Percentiles rank a stretch among this genome's conserved stretches.
These are phyloP conservation scores for Hydropsyche tenuis DNA, from an alignment of 1,140 invertebrate species.

Conservation along the genomic window DNA sequence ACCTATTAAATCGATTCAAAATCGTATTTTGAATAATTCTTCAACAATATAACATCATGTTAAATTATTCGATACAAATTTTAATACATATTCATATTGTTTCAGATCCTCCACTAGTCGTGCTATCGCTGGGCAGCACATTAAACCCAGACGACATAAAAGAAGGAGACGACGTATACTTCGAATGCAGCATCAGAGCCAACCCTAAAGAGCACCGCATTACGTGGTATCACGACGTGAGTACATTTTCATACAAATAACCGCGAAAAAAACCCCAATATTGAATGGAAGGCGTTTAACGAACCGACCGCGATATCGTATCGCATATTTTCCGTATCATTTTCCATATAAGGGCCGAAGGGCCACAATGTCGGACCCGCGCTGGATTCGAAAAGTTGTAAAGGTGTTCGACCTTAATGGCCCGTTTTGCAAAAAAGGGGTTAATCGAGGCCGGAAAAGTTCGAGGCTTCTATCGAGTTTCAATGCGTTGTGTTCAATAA, in stretches of 20 bases:
- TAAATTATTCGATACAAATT: conserved; percentile 15
- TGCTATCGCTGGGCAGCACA: conserved; percentile 81
- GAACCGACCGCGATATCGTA: too few relatives aligned
- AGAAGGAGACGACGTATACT: conserved; percentile 92
- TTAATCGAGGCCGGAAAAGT: too few relatives aligned
- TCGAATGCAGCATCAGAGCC: conserved; percentile 86
- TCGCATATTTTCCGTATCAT: too few relatives aligned
- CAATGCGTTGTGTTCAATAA: too few relatives aligned
- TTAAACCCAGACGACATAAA: conserved; percentile 87
- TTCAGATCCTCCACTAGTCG: conserved; percentile 85
- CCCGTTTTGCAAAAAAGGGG: too few relatives aligned
- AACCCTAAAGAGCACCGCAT: conserved; percentile 85
- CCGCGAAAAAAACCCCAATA: not conserved
- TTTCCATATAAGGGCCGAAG: too few relatives aligned
- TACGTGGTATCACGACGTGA: conserved; percentile 86
- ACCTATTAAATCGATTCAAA: too few relatives aligned
- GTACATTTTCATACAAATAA: conserved; percentile 54
- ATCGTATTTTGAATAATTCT: not conserved
- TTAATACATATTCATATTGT: conserved; percentile 53
- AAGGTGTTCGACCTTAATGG: too few relatives aligned
- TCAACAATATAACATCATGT: not conserved
- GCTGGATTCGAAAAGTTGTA: not conserved
- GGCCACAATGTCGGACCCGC: too few relatives aligned
- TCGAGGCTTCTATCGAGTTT: too few relatives aligned
- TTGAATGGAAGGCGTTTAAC: not conserved